These are phyloP conservation scores for Rhodinocichla rosea DNA, from an alignment of 2,113 vertebrate genomes.

Conservation along the genomic window DNA sequence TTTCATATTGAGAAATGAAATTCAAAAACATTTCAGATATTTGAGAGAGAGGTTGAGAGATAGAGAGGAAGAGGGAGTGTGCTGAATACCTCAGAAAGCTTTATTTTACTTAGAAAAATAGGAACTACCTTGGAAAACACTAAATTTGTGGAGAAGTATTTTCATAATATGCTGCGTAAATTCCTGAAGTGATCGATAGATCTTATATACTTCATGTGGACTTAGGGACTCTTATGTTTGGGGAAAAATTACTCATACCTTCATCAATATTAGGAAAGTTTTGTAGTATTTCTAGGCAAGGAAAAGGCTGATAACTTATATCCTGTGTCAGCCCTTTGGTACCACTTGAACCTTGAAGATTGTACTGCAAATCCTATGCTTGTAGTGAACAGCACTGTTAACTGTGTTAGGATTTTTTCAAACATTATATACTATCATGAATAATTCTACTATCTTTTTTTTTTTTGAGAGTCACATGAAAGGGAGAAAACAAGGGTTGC, in stretches of 20 bases:
- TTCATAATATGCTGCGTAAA: neutral
- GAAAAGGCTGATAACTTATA: neutral
- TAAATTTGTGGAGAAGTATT: neutral
- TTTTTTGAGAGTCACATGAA: neutral
- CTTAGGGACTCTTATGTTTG: neutral
- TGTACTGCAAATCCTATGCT: neutral
- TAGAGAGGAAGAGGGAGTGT: neutral
- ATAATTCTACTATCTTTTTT: neutral
- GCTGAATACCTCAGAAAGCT: neutral
- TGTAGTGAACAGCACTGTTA: neutral
- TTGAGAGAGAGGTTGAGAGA: neutral
- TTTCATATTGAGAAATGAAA: neutral
- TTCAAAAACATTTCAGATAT: neutral
- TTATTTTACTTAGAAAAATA: conserved; percentile 10
- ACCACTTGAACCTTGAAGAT: neutral
- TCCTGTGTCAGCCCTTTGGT: neutral
- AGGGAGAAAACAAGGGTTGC: neutral
- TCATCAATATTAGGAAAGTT: neutral
- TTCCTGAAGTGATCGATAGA: neutral
- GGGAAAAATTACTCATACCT: neutral
- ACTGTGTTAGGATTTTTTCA: neutral
- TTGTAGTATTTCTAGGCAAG: neutral
- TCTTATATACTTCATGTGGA: neutral
- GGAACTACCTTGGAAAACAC: neutral
- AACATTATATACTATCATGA: neutral